Evolutionary conservation across 2,888 invertebrate species (phyloP), one percentile per base, ranked within the genome.

Genomic region (Lochmaea crataegi): DNA sequence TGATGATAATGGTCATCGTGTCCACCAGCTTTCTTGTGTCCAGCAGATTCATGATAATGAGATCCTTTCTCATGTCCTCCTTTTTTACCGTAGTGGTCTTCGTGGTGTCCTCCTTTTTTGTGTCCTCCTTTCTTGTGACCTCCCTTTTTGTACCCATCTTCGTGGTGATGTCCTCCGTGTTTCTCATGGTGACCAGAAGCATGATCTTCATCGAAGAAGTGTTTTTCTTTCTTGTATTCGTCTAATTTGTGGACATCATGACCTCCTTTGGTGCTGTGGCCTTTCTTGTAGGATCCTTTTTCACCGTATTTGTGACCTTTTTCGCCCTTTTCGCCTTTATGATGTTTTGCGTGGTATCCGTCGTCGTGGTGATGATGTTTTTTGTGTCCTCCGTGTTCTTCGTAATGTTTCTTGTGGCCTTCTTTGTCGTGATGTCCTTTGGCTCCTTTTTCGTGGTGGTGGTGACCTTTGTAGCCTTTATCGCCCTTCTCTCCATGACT

Each of bases 201-300:
- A 80, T 95, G 94, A 81, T 94, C 92, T 86, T 95, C 95, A 80
- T 95, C 95, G 85, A 92, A 94, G 91, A 94, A 95, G 83, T 94
- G 92, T 83, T 95, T 95, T 82, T 95, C 93, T 85, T 95, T 95
- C 84, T 94, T 94, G 87, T 91, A 94, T 86, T 95, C 95, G 85
- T 96, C 94, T 75, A 94, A 87, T 83, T 96, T 95, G 87, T 96
- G 94, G 9, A 95, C 90, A 84, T 94, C 93, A 84, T 96, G 95
- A 79, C 94, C 94, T 72, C 96, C 82, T 85, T 95, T 94, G 79
- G 94, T 95, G 76, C 92, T 93, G 87, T 95, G 95, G 0, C 95
- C 95, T 83, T 95, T 95, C 76, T 94, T 93, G 85, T 93, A 95
- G 79, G 91, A 91, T 11, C 94, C 94, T 80, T 93, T 92, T 78